Evolutionary conservation across 35 echinoderm and acorn worm species (phyloP).

Genomic region (Hemicentrotus pulcherrimus): DNA sequence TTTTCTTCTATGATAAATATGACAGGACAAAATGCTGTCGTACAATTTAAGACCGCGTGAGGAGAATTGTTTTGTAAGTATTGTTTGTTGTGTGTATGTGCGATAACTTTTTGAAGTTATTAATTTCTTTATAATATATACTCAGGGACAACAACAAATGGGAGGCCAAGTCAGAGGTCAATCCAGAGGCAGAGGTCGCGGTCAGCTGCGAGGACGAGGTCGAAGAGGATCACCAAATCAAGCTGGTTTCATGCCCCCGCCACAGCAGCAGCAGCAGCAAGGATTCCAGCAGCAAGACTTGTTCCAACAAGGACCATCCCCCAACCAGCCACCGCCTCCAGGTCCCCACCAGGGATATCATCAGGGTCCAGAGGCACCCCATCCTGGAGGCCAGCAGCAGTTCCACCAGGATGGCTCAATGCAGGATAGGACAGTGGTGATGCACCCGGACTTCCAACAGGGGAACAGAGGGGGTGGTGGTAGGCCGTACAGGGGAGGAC

Average conservation of each 20-base stretch:
- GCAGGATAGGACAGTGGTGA: background rate
- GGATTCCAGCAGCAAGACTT: background rate
- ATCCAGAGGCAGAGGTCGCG: conserved; percentile 26
- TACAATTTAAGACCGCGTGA: too few species aligned
- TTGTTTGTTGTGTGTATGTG: too few species aligned
- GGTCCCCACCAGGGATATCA: background rate
- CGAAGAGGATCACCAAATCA: background rate
- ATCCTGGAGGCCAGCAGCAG: background rate
- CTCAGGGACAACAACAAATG: conserved; percentile 18
- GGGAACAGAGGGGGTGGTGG: background rate
- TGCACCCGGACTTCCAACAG: background rate
- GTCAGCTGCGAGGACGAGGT: conserved; percentile 16
- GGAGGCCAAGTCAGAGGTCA: background rate
- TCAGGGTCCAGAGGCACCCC: background rate
- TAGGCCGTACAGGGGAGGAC: background rate
- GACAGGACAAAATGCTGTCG: too few species aligned
- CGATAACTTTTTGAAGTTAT: background rate
- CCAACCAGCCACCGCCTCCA: background rate
- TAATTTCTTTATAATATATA: background rate
- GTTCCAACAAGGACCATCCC: background rate
- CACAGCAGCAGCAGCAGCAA: background rate
- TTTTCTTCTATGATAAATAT: too few species aligned
- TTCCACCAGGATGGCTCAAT: background rate
- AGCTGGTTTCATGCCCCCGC: background rate
- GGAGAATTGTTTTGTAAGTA: too few species aligned